phyloP scores from a whole-genome alignment of 1,140 invertebrate species.

The Triops longicaudatus region DNA sequence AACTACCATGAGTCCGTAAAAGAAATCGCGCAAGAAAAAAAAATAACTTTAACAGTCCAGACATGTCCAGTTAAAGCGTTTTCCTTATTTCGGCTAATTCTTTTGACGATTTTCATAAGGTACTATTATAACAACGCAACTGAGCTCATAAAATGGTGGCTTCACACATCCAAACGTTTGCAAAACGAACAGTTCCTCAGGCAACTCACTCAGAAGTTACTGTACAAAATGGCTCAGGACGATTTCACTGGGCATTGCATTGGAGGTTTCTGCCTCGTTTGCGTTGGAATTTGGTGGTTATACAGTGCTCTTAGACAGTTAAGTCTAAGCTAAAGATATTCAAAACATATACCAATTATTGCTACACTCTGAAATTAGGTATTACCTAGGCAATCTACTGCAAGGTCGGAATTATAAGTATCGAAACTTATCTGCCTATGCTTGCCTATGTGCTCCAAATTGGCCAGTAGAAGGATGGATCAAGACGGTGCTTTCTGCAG shows the following conservation, averaged over 20 bases:
- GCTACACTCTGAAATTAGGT: not conserved
- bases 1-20: too few relatives aligned
- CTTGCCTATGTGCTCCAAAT: not conserved
- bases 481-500: not conserved
- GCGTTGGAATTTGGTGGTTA: not conserved
- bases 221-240: not conserved
- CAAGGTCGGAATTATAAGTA: not conserved
- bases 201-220: not conserved
- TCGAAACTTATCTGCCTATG: not conserved
- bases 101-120: too few relatives aligned
- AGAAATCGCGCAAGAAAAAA: too few relatives aligned
- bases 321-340: not conserved
- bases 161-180: too few relatives aligned
- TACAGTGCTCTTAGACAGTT: not conserved
- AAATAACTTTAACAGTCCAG: too few relatives aligned
- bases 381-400: not conserved
- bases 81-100: too few relatives aligned
- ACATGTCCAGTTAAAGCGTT: too few relatives aligned
- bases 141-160: too few relatives aligned
- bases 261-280: not conserved
- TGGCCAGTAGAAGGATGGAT: not conserved
- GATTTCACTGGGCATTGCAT: not conserved
- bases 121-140: too few relatives aligned
- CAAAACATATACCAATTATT: not conserved
- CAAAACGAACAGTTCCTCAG: not conserved